Base-by-base conservation (phyloP, 2,797 vertebrate genomes). In the Clarias laeviceps region DNA sequence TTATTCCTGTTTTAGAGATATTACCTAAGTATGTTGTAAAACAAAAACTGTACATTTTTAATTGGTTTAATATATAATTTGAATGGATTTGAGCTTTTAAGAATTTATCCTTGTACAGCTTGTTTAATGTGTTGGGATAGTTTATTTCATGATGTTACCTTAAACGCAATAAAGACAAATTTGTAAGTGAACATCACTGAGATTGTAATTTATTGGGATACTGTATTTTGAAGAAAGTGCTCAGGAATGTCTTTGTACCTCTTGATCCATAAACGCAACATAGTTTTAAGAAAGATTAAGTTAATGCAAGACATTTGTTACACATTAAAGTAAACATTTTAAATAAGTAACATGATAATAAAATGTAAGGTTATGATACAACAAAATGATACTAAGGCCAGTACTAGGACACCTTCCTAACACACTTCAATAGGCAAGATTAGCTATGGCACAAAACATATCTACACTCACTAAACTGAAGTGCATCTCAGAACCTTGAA, bases 51-150 rank as follows among this genome's bases (percentile, higher is more conserved):
- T 90, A 89, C 68, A 89, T 89, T 91, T 88, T 82, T 88, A 85
- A 84, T 45, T 85, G 78, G 79, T 84, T 82, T 89, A 84, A 88
- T 83, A 82, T 78, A 57, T 90, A 12, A 79, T 88, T 88, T 87
- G 84, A 69, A 80, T 85, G 87, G 56, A 87, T 80, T 80, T 89
- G 80, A 85, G 88, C 40, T 86, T 65, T 54, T 89, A 81, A 84
- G 89, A 89, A 83, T 88, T 89, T 87, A 92, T 91, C 93, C 93
- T 93, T 93, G 93, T 94, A 94, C 90, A 93, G 89, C 66, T 86
- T 89, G 80, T 90, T 14, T 27, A 70, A 68, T 79, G 81, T 79
- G 57, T 79, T 77, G 27, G 50, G n/a, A 78, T 61, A 54, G 37
- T 59, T 61, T 82, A 20, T 62, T 69, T 77, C 40, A 17, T 64